phyloP scores from a whole-genome alignment of 2,113 vertebrate genomes.

The Lutjanus erythropterus region DNA sequence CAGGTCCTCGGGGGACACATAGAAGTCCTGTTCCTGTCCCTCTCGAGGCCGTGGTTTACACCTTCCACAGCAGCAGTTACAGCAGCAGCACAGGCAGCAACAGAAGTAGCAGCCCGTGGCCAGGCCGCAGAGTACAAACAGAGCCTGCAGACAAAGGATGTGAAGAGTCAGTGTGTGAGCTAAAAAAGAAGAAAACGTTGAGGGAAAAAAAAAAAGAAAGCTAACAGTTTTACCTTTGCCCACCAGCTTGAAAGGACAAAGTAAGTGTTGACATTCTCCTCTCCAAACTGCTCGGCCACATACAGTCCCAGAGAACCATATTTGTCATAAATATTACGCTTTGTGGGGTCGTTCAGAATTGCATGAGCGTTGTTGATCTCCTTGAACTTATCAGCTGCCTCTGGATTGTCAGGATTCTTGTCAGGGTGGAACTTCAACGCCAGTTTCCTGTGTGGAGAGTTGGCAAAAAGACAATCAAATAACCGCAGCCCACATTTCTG shows the following conservation, averaged over 20 bases:
- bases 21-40: conserved; percentile 92
- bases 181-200: not conserved
- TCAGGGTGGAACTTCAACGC: conserved; percentile 98
- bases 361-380: conserved; percentile 99
- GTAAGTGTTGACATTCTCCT: conserved; percentile 99
- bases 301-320: conserved; percentile 98
- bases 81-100: conserved; percentile 99
- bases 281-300: conserved; percentile 98
- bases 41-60: conserved; percentile 97
- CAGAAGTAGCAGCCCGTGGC: conserved; percentile 99
- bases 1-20: conserved; percentile 97
- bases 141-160: conserved; percentile 83
- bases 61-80: conserved; percentile 98
- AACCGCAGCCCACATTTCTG: not conserved
- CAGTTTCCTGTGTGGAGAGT: conserved; percentile 88
- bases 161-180: not conserved
- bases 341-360: conserved; percentile 95
- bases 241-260: conserved; percentile 99
- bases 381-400: conserved; percentile 97
- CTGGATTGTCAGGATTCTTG: conserved; percentile 99
- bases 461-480: not conserved
- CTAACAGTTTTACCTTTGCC: conserved; percentile 91
- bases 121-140: conserved; percentile 95
- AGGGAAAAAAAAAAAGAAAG: not conserved
- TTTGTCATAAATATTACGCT: conserved; percentile 98